Conservation (phyloP, 1,140 invertebrate genomes). For the Mercenaria mercenaria region DNA sequence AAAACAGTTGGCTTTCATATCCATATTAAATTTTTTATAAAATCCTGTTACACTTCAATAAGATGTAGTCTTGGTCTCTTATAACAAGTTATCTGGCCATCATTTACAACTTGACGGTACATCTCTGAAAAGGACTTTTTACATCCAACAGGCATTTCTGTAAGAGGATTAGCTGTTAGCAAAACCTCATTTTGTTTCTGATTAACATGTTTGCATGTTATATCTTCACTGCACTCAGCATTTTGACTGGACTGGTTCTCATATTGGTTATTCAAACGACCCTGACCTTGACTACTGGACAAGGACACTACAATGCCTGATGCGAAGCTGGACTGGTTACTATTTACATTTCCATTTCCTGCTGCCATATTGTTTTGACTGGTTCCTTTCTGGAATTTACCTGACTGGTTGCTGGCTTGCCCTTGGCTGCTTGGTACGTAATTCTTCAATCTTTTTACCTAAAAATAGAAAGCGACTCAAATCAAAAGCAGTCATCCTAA, state of each 20-base stretch:
- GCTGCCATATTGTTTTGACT: conserved; percentile 25
- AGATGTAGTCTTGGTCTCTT: neutral
- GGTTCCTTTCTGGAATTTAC: neutral
- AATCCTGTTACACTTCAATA: conserved; percentile 7
- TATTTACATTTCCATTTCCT: neutral
- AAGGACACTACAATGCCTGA: conserved; percentile 43
- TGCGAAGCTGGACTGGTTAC: conserved; percentile 36
- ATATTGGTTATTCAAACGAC: neutral
- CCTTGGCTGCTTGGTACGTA: neutral
- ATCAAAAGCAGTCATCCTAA: neutral
- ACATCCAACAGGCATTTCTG: neutral
- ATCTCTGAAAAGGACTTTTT: conserved; percentile 13
- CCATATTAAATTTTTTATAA: too few relatives aligned
- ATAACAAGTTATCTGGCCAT: conserved; percentile 7
- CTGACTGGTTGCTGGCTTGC: neutral
- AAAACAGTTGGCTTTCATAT: neutral
- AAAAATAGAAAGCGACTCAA: neutral
- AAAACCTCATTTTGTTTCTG: neutral
- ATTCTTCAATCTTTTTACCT: conserved; percentile 48
- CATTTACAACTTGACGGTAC: conserved; percentile 20
- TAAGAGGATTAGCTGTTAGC: neutral
- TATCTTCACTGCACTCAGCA: neutral
- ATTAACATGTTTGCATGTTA: neutral
- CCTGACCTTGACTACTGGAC: neutral
- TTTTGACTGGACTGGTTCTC: neutral